phyloP scores from a whole-genome alignment of 2,113 vertebrate genomes.

The Nematolebias whitei region DNA sequence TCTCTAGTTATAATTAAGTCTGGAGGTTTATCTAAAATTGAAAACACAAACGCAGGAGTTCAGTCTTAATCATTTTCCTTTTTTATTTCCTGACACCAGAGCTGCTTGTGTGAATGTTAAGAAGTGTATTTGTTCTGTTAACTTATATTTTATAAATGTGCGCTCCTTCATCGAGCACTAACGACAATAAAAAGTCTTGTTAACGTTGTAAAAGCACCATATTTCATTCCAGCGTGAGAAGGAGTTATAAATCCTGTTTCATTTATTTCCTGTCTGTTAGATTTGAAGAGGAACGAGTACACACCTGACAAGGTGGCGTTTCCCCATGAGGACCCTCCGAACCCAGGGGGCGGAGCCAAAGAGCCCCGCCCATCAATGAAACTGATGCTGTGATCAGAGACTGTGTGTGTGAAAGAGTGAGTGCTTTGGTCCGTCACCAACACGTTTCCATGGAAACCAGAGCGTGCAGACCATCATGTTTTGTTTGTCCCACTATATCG shows the following conservation, averaged over 20 bases:
- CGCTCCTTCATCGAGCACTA: no score
- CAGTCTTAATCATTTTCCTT: no score
- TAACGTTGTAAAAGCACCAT: no score
- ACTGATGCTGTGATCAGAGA: conserved; percentile 86
- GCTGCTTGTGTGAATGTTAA: no score
- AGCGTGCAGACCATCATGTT: conserved; percentile 46
- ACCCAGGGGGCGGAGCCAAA: conserved; percentile 86
- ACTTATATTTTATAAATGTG: no score
- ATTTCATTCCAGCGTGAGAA: background rate
- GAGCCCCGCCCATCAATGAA: conserved; percentile 89
- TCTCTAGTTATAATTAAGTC: no score
- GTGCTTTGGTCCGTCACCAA: conserved; percentile 12
- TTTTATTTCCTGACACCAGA: no score
- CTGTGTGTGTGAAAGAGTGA: background rate
- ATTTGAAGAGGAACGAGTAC: conserved; percentile 97
- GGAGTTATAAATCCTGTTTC: background rate
- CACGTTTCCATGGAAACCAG: conserved; percentile 43
- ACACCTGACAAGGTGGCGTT: conserved; percentile 92
- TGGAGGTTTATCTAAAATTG: no score
- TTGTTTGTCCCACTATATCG: conserved; percentile 45
- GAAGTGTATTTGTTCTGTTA: no score
- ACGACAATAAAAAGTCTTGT: no score
- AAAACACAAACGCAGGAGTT: no score
- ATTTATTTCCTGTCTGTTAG: conserved; percentile 69
- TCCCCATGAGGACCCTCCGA: conserved; percentile 88